Conservation (phyloP, 1,140 invertebrate species). For the Papilio xuthus region DNA sequence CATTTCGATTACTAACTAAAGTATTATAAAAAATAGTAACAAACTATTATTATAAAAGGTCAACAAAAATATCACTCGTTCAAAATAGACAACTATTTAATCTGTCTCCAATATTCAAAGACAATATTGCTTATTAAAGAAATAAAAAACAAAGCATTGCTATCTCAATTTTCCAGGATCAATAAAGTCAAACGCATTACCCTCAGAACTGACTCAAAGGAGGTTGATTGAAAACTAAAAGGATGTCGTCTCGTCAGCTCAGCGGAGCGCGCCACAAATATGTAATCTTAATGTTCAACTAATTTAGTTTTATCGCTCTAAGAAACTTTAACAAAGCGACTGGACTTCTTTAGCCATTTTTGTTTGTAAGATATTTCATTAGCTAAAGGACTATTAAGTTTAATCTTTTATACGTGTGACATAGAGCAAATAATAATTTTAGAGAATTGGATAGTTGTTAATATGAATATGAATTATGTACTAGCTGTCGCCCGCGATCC, state of each 20-base stretch:
- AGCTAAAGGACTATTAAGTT: background rate
- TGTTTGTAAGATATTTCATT: background rate
- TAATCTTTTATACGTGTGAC: background rate
- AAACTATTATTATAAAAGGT: too few relatives aligned
- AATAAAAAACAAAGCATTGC: background rate
- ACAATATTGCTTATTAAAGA: background rate
- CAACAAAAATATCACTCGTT: background rate
- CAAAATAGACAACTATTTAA: background rate
- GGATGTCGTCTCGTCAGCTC: conserved; percentile 63
- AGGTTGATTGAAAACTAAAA: conserved; percentile 65
- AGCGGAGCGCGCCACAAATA: conserved; percentile 59
- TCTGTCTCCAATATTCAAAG: background rate
- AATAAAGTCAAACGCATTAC: conserved; percentile 54
- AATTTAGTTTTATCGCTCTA: conserved; percentile 21
- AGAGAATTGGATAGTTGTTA: too few relatives aligned
- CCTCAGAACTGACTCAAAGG: conserved; percentile 58
- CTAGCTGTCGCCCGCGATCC: too few relatives aligned
- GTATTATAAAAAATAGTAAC: too few relatives aligned
- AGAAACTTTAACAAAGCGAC: conserved; percentile 2
- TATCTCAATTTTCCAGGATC: background rate
- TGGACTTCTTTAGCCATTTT: conserved; percentile 4
- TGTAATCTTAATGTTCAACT: conserved; percentile 40
- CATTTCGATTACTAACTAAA: too few relatives aligned
- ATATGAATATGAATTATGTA: too few relatives aligned
- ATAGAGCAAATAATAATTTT: too few relatives aligned